Evolutionary conservation across 2,797 vertebrate species (phyloP), one percentile per base, ranked within the genome.

Genomic region (Notolabrus celidotus): DNA sequence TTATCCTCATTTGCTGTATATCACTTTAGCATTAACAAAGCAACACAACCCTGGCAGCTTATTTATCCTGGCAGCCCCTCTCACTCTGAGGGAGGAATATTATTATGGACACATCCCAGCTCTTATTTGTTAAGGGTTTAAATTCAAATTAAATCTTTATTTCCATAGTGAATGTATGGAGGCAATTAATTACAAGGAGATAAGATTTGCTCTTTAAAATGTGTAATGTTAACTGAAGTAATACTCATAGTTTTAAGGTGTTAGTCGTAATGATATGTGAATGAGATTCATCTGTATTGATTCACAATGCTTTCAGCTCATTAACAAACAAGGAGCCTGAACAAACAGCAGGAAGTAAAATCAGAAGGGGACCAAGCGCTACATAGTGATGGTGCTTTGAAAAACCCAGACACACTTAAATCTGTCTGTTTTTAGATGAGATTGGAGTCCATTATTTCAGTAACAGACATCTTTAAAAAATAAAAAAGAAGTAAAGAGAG

Each of bases 1-100:
- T 83, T 42, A 77, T 67, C 65, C 53, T 57, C 31, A 23, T 68
- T 55, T 72, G 50, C 25, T 65, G 27, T 58, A 59, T 22, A 57
- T 71, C 61, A 49, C 39, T 60, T n/a, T 50, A 33, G 47, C 51
- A 63, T 75, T 75, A 61, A 60, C 14, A 42, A 69, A 62, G 71
- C 25, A 71, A 76, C 29, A 58, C 17, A 59, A 57, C 65, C 36
- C 45, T 58, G 49, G 52, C 46, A 69, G 39, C 61, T 25, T 15
- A 65, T 67, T 75, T 51, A 72, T 43, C 42, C 34, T 77, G 62
- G 29, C 39, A 45, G 52, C 20, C 27, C 20, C 9, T 22, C 47
- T 57, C 41, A 17, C 12, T 55, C 36, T 41, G 34, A 51, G 41
- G 45, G 23, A 49, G 16, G 23, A 33, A 31, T 59, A 31, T 33